Evolutionary conservation across 2,888 invertebrate genomes (phyloP).

Genomic region (Salticus scenicus): DNA sequence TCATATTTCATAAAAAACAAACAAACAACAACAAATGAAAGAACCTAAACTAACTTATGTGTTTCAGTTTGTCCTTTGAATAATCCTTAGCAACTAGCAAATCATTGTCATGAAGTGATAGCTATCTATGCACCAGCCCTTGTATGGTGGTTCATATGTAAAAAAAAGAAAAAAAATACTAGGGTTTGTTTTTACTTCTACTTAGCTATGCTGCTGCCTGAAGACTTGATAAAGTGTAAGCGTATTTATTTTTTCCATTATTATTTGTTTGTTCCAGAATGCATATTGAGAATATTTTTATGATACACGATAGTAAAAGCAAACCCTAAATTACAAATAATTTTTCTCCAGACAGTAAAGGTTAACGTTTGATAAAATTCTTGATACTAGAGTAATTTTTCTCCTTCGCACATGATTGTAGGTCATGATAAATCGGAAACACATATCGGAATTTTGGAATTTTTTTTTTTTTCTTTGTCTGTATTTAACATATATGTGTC

Average conservation of each 20-base stretch:
- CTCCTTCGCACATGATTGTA: slow-evolving; percentile 63
- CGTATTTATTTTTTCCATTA: background rate
- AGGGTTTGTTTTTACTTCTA: slow-evolving; percentile 51
- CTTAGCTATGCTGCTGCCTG: background rate
- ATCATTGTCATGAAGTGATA: slow-evolving; percentile 26
- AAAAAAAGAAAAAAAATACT: slow-evolving; percentile 16
- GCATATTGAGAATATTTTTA: background rate
- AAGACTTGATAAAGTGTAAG: background rate
- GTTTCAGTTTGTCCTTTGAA: slow-evolving; percentile 2
- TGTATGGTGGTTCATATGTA: slow-evolving; percentile 6
- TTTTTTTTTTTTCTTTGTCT: slow-evolving; percentile 68
- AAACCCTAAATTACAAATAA: slow-evolving; percentile 38
- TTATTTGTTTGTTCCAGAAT: background rate
- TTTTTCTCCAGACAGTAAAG: slow-evolving; percentile 63
- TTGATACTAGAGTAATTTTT: slow-evolving; percentile 42
- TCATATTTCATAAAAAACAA: slow-evolving; percentile 6
- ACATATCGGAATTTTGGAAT: slow-evolving; percentile 69
- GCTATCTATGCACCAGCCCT: slow-evolving; percentile 44
- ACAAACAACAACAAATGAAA: too few relatives aligned
- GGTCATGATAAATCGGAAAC: slow-evolving; percentile 66
- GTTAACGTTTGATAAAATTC: slow-evolving; percentile 58
- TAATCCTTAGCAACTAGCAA: slow-evolving; percentile 31
- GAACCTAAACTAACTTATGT: too few relatives aligned
- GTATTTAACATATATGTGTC: slow-evolving; percentile 69
- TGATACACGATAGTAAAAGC: slow-evolving; percentile 26